These are phyloP conservation scores for Thamnophis sirtalis DNA, from an alignment of 2,113 vertebrate genomes.

Conservation along the genomic window DNA sequence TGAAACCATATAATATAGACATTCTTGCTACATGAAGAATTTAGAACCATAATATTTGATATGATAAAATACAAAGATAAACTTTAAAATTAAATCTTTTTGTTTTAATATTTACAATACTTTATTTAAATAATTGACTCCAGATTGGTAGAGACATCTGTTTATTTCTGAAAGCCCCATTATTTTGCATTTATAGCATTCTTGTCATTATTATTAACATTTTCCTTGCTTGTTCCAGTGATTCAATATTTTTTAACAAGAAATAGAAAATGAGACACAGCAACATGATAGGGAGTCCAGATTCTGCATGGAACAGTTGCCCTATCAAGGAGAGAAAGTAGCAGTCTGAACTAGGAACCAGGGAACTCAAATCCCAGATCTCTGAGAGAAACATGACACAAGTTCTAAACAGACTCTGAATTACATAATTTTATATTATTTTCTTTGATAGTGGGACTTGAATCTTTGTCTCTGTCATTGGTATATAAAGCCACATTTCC, in stretches of 20 bases:
- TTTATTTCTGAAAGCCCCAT: background rate
- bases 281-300: background rate
- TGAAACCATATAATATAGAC: background rate
- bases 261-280: background rate
- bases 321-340: background rate
- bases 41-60: background rate
- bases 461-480: background rate
- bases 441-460: background rate
- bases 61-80: background rate
- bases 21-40: background rate
- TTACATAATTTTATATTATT: background rate
- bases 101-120: background rate
- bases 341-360: background rate
- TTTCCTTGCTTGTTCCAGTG: background rate
- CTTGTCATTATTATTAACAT: background rate
- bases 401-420: background rate
- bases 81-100: background rate
- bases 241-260: background rate
- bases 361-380: background rate
- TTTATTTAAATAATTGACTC: background rate
- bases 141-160: background rate
- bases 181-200: too few species aligned
- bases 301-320: background rate
- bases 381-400: background rate
- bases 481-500: background rate